These are phyloP conservation scores for Drosophila quinaria DNA, from an alignment of 2,888 invertebrate genomes.

Conservation along the genomic window DNA sequence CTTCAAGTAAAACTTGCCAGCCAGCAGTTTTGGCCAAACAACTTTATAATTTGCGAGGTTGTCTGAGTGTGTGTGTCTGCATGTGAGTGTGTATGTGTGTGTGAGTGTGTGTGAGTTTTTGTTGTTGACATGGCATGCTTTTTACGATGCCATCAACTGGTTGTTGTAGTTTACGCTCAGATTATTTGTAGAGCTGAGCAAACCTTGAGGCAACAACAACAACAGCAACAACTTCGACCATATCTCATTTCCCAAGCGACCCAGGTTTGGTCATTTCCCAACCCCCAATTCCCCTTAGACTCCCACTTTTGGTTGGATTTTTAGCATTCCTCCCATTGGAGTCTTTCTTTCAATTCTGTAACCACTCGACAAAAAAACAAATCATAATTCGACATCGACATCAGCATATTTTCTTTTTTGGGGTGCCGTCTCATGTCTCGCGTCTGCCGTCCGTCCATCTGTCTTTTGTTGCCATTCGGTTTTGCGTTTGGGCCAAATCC, in stretches of 20 bases:
- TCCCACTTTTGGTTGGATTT: not conserved
- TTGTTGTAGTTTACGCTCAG: constrained; percentile 70
- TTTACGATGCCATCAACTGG: constrained; percentile 76
- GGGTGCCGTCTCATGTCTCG: constrained; percentile 61
- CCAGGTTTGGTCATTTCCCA: constrained; percentile 7
- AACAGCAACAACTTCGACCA: constrained; percentile 36
- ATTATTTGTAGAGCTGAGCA: constrained; percentile 45
- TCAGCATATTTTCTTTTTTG: constrained; percentile 72
- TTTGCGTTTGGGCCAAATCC: constrained; percentile 56
- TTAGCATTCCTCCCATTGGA: not conserved
- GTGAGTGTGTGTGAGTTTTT: constrained; percentile 13
- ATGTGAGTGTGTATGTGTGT: constrained; percentile 7
- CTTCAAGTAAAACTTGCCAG: constrained; percentile 69
- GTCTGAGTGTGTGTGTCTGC: constrained; percentile 36
- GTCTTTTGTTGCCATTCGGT: constrained; percentile 31
- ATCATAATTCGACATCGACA: constrained; percentile 81
- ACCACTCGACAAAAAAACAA: constrained; percentile 72
- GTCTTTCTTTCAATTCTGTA: constrained; percentile 6
- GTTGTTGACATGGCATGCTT: constrained; percentile 50
- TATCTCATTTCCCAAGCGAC: constrained; percentile 64
- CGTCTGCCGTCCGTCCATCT: not conserved
- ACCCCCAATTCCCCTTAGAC: not conserved
- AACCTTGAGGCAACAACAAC: constrained; percentile 47
- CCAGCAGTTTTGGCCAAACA: constrained; percentile 76
- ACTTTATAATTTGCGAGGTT: constrained; percentile 75